Base-by-base conservation (phyloP, 1,140 invertebrate species). In the Acyrthosiphon pisum region DNA sequence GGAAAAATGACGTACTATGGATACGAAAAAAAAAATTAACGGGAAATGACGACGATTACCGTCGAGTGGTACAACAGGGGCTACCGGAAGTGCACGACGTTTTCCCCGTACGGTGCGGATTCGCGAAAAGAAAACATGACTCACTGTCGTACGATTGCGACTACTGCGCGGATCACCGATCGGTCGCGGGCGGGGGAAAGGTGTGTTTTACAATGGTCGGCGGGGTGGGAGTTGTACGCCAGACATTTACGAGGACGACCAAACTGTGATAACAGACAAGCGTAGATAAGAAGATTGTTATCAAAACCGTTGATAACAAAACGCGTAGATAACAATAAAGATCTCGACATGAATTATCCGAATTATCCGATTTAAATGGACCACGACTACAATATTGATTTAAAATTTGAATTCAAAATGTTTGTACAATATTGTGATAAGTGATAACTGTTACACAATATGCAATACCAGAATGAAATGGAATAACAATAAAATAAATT, bases 1-100 rank as follows among this genome's bases (percentile, higher is more conserved):
- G 83, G 44, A 86, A 6, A 44, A 46, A 46, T 41, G 41, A 86
- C 18, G 23, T 18, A 76, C 60, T 76, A n/a, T 9, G 30, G 26
- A 35, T n/a, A 44, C 83, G 44, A 9, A 8, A n/a, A n/a, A 81
- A 81, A 83, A 83, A 35, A 83, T 35, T 83, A 83, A 37, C 76
- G 76, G 41, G 41, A 86, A 86, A 26, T 11, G 83, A 46, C 81
- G 76, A 84, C 84, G 41, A 86, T 86, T 86, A 86, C 14, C 26
- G 44, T 46, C 41, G 41, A 86, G 35, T 37, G 60, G 60, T 76
- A 76, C 60, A 76, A 56, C 53, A n/a, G 56, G 89, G 37, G 53
- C 22, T 83, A 92, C 90, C 90, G 90, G 90, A 92, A 92, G 14
- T 83, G 44, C 46, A 56, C 68, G 90, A 83, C 22, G 76, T 81